phyloP scores from a whole-genome alignment of 30 jellyfish, hydroid and myxozoan species.

The Mastigias papua region DNA sequence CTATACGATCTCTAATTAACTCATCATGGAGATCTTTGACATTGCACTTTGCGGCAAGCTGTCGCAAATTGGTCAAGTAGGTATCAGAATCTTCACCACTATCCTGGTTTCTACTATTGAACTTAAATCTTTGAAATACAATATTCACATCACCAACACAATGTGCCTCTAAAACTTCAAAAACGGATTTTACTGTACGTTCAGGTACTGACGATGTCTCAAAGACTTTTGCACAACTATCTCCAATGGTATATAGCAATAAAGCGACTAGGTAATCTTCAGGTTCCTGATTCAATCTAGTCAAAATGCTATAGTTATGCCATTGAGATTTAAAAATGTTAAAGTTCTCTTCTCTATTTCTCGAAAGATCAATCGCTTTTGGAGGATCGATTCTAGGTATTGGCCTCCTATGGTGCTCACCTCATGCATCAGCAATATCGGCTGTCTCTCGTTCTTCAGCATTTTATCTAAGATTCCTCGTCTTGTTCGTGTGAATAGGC shows the following conservation, averaged over 20 bases:
- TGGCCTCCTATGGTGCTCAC: conserved; percentile 47
- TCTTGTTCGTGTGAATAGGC: background rate
- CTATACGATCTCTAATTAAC: conserved; percentile 41
- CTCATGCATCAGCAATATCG: background rate
- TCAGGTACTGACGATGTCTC: conserved; percentile 42
- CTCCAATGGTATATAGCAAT: conserved; percentile 62
- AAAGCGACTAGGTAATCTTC: conserved; percentile 56
- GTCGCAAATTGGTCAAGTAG: conserved; percentile 40
- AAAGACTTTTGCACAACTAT: conserved; percentile 44
- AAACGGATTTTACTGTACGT: conserved; percentile 17
- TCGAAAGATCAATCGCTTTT: conserved; percentile 49
- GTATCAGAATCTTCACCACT: conserved; percentile 52
- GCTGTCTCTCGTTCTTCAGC: background rate
- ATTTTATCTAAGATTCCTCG: background rate
- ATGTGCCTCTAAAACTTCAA: conserved; percentile 48
- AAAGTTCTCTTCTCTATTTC: conserved; percentile 59
- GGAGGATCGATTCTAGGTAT: conserved; percentile 57
- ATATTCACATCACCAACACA: conserved; percentile 33
- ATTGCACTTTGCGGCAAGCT: conserved; percentile 57
- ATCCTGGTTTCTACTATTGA: conserved; percentile 40
- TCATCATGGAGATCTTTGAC: conserved; percentile 48
- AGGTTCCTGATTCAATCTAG: conserved; percentile 37
- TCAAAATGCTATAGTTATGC: conserved; percentile 45
- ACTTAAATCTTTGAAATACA: conserved; percentile 29
- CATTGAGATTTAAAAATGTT: conserved; percentile 48